Evolutionary conservation across 2,113 vertebrate genomes (phyloP).

Genomic region (Chionodraco myersi): DNA sequence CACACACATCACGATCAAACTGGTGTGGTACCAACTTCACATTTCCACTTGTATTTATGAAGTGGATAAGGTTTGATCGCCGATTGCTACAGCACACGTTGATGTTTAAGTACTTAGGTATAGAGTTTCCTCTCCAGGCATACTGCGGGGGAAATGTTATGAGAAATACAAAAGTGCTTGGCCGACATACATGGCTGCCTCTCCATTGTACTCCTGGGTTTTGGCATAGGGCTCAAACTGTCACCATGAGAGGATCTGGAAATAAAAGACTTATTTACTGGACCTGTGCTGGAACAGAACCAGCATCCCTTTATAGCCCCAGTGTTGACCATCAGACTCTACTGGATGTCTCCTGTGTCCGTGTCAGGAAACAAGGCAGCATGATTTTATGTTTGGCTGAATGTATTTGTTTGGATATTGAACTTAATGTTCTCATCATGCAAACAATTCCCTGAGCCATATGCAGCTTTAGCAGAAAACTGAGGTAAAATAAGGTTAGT

Average conservation of each 20-base stretch:
- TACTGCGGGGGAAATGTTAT: slow-evolving; percentile 37
- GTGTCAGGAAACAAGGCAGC: slow-evolving; percentile 34
- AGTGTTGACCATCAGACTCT: slow-evolving; percentile 19
- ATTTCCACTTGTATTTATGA: slow-evolving; percentile 40
- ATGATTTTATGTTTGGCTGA: neutral
- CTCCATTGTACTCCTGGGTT: slow-evolving; percentile 57
- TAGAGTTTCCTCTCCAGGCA: slow-evolving; percentile 48
- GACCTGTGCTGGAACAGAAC: slow-evolving; percentile 42
- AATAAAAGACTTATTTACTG: slow-evolving; percentile 63
- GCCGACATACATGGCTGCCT: slow-evolving; percentile 41
- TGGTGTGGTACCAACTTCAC: slow-evolving; percentile 26
- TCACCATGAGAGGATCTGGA: slow-evolving; percentile 63
- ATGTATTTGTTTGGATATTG: neutral
- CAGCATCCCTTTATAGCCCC: slow-evolving; percentile 52
- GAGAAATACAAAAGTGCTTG: slow-evolving; percentile 64
- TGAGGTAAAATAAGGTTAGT: neutral
- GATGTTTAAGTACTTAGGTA: slow-evolving; percentile 54
- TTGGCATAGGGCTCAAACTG: slow-evolving; percentile 45
- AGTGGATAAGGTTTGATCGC: slow-evolving; percentile 23
- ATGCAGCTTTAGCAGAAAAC: neutral
- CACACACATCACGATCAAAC: slow-evolving; percentile 52
- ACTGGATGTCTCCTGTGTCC: slow-evolving; percentile 41
- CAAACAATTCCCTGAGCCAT: neutral
- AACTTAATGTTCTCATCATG: slow-evolving; percentile 2
- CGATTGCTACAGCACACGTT: slow-evolving; percentile 7